Percentiles rank a stretch among this genome's conserved stretches.
Conservation (phyloP, 1,140 invertebrate genomes). For the Megalopta genalis region DNA sequence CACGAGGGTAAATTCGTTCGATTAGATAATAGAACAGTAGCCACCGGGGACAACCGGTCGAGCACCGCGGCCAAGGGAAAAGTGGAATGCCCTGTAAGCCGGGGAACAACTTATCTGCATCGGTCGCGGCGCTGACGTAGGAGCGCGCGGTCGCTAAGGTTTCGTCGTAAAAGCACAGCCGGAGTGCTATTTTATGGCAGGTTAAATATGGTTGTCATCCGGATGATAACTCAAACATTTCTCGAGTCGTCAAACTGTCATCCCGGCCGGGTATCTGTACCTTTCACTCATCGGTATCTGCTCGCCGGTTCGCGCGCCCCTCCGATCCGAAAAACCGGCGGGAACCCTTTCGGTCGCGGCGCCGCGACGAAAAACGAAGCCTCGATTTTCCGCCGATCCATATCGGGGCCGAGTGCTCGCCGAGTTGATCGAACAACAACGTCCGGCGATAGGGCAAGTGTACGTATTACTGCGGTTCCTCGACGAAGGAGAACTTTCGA, state of each 20-base stretch:
- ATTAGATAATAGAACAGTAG: constrained; percentile 22
- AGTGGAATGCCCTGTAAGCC: constrained; percentile 44
- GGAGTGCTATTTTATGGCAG: constrained; percentile 59
- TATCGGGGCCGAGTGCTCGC: neutral
- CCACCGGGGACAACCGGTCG: constrained; percentile 25
- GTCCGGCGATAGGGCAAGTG: no score
- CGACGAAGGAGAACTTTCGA: no score
- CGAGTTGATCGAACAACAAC: no score
- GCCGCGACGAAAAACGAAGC: neutral
- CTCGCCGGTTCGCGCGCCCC: constrained; percentile 1
- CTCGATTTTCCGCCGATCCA: constrained; percentile 10
- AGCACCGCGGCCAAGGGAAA: neutral
- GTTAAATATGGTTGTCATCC: constrained; percentile 58
- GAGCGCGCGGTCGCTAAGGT: constrained; percentile 11
- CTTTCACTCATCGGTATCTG: constrained; percentile 52
- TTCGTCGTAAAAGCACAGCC: constrained; percentile 48
- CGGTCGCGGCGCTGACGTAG: constrained; percentile 18
- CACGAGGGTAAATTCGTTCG: constrained; percentile 22
- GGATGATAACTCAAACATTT: constrained; percentile 64
- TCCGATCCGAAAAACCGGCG: neutral
- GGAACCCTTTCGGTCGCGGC: constrained; percentile 12
- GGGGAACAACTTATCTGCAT: constrained; percentile 43
- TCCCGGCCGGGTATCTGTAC: constrained; percentile 38
- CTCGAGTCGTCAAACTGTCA: constrained; percentile 62
- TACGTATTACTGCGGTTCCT: no score